Percentiles rank a stretch among this genome's conserved stretches.
phyloP scores from a whole-genome alignment of 2,113 vertebrate genomes.

The Thunnus thynnus region DNA sequence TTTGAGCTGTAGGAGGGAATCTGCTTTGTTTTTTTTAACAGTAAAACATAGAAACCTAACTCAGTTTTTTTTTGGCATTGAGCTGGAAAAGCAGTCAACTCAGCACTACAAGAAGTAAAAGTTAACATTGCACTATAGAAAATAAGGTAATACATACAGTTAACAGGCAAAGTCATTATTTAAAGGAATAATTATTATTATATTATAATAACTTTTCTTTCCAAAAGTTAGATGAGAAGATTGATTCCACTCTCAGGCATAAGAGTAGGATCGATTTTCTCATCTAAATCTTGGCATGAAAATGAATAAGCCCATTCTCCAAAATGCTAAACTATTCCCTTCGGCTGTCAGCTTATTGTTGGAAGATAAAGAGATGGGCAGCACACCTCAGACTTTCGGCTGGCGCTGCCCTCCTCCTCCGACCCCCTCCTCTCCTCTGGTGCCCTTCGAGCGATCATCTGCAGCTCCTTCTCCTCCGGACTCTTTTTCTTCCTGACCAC shows the following conservation, averaged over 20 bases:
- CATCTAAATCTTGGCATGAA: background rate
- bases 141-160: background rate
- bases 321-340: background rate
- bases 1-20: background rate
- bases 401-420: constrained; percentile 95
- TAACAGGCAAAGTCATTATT: background rate
- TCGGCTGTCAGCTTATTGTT: background rate
- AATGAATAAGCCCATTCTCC: background rate
- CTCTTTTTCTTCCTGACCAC: constrained; percentile 79
- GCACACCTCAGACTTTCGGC: constrained; percentile 91
- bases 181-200: background rate
- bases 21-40: background rate
- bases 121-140: background rate
- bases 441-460: constrained; percentile 78
- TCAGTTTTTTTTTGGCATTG: background rate
- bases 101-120: background rate
- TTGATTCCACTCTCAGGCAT: background rate
- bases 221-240: background rate
- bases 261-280: background rate
- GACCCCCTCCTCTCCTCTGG: constrained; percentile 88
- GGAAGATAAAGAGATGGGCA: background rate
- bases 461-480: constrained; percentile 84
- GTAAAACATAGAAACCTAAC: background rate
- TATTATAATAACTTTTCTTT: background rate
- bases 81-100: background rate